Percentiles rank a stretch among this genome's conserved stretches.
Evolutionary conservation across 2,888 invertebrate genomes (phyloP).

Genomic region (Thereva nobilitata): DNA sequence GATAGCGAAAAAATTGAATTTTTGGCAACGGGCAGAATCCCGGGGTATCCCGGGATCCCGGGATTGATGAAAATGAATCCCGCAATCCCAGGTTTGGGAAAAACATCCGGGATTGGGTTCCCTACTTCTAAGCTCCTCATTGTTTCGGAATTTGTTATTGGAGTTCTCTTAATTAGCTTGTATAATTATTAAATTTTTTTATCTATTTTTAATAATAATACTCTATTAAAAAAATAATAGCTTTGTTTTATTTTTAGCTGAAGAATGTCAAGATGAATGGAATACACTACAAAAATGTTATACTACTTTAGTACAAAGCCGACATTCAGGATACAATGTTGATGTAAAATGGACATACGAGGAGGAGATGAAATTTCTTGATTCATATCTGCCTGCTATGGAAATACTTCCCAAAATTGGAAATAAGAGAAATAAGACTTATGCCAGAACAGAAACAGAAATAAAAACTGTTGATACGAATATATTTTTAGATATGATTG

Average conservation of each 20-base stretch:
- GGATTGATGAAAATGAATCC: too few species aligned
- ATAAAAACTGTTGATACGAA: too few species aligned
- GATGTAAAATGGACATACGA: conserved; percentile 6
- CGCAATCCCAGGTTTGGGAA: too few species aligned
- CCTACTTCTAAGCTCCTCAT: too few species aligned
- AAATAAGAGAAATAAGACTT: neutral
- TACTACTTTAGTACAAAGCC: neutral
- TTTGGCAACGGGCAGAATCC: too few species aligned
- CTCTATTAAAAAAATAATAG: neutral
- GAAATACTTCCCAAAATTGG: neutral
- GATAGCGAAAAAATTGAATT: too few species aligned
- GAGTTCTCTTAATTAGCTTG: too few species aligned
- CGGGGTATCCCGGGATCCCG: too few species aligned
- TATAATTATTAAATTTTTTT: neutral
- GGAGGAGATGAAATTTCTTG: neutral
- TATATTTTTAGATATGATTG: too few species aligned
- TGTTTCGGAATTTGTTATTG: too few species aligned
- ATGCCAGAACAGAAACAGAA: too few species aligned
- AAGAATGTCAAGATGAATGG: conserved; percentile 3
- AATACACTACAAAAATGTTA: neutral
- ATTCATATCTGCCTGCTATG: neutral
- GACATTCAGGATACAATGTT: neutral
- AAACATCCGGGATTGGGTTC: too few species aligned
- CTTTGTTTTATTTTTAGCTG: neutral
- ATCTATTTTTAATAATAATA: neutral